A percentile compares a stretch with the other conserved stretches of the same genome.
These are phyloP conservation scores for Cuniculus paca DNA, from an alignment of 2,797 vertebrate species.

Conservation along the genomic window DNA sequence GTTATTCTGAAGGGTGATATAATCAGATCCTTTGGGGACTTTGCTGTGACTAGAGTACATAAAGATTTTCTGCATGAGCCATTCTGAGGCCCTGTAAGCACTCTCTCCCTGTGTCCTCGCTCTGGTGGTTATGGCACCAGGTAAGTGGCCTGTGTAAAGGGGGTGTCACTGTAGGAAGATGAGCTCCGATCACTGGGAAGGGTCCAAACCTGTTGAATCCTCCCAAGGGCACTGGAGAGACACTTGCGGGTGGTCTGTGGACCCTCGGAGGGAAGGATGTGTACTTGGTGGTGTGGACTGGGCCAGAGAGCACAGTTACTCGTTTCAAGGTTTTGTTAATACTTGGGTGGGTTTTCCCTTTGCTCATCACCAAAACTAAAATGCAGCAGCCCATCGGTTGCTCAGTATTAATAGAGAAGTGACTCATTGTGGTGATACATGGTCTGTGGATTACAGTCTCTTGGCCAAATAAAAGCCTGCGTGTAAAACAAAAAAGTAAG, in stretches of 20 bases:
- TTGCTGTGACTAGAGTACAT: not conserved
- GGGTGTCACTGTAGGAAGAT: not conserved
- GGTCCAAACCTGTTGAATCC: not conserved
- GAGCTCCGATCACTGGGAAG: not conserved
- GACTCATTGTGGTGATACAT: fast-evolving
- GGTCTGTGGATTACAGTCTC: not conserved
- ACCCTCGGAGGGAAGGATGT: not conserved
- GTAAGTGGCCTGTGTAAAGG: fast-evolving
- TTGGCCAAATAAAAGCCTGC: not conserved
- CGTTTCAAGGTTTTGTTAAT: not conserved
- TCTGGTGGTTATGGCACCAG: not conserved
- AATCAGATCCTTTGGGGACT: not conserved
- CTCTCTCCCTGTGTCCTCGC: not conserved
- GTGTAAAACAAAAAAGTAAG: not conserved
- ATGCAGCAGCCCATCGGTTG: not conserved
- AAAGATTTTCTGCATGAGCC: not conserved
- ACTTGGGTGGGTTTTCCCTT: not conserved
- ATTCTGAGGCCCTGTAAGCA: not conserved
- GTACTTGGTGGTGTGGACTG: not conserved
- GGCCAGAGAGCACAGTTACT: not conserved
- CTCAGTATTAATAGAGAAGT: not conserved
- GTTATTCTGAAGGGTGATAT: not conserved
- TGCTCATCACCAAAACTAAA: not conserved
- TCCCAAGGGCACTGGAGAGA: fast-evolving
- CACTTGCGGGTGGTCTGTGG: not conserved